Conservation (phyloP, 92 coral and sea anemone species). For the Isaurus tuberculatus region DNA sequence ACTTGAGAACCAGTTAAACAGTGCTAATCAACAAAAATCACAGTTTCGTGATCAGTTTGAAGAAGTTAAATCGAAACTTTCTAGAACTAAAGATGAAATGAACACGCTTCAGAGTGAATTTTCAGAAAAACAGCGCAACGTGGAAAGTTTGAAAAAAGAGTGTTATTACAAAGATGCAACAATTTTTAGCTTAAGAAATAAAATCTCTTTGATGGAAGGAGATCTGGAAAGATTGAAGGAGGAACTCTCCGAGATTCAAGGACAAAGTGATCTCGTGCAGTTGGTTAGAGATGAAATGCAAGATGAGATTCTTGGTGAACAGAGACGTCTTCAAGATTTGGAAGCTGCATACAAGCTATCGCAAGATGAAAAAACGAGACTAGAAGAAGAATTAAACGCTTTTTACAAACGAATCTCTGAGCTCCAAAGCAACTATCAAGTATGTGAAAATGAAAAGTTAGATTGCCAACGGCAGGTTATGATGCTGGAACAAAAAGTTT, state of each 20-base stretch:
- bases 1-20: slow-evolving; percentile 77
- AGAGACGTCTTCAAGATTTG: slow-evolving; percentile 84
- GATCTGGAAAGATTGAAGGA: slow-evolving; percentile 66
- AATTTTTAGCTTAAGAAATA: slow-evolving; percentile 67
- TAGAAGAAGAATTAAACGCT: slow-evolving; percentile 88
- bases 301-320: slow-evolving; percentile 80
- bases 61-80: slow-evolving; percentile 82
- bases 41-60: slow-evolving; percentile 92
- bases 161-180: slow-evolving; percentile 67
- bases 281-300: slow-evolving; percentile 84
- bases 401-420: slow-evolving; percentile 90
- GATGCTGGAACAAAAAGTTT: slow-evolving; percentile 78
- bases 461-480: slow-evolving; percentile 87
- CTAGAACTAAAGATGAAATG: slow-evolving; percentile 83
- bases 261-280: slow-evolving; percentile 80
- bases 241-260: slow-evolving; percentile 77
- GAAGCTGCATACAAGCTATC: slow-evolving; percentile 77
- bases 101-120: slow-evolving; percentile 73
- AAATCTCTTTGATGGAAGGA: slow-evolving; percentile 68
- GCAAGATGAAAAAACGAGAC: slow-evolving; percentile 79
- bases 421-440: slow-evolving; percentile 85
- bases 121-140: slow-evolving; percentile 77
- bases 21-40: slow-evolving; percentile 72
- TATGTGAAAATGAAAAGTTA: slow-evolving; percentile 87
- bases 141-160: slow-evolving; percentile 78